phyloP scores from a whole-genome alignment of 1,140 invertebrate species.

The Eriocheir sinensis region DNA sequence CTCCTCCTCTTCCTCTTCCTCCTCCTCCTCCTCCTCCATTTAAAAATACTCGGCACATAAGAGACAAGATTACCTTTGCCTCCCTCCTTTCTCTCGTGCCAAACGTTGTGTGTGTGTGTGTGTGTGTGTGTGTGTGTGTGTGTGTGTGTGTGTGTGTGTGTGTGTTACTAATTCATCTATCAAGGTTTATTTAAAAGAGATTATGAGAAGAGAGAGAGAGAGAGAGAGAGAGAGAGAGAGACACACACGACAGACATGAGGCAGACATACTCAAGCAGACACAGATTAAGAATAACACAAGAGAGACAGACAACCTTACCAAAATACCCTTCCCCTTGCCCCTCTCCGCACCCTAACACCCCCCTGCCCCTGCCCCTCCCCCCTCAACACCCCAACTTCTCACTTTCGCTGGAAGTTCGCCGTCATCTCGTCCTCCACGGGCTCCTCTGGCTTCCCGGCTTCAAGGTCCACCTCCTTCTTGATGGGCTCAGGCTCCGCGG shows the following conservation, averaged over 20 bases:
- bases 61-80: slow-evolving; percentile 8
- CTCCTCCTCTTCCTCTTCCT: not conserved
- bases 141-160: slow-evolving; percentile 19
- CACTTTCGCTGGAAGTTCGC: slow-evolving; percentile 77
- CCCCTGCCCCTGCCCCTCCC: too few species aligned
- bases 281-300: not conserved
- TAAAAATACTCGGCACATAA: slow-evolving; percentile 1
- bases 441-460: slow-evolving; percentile 63
- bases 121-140: slow-evolving; percentile 45
- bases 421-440: slow-evolving; percentile 74
- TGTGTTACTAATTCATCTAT: not conserved
- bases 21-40: not conserved
- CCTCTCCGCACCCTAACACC: too few species aligned
- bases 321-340: too few species aligned
- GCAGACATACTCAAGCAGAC: not conserved
- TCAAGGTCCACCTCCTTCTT: slow-evolving; percentile 73
- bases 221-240: slow-evolving; percentile 36
- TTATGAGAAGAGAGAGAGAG: slow-evolving; percentile 38
- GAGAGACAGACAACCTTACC: not conserved
- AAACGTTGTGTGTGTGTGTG: slow-evolving; percentile 40
- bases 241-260: not conserved
- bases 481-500: slow-evolving; percentile 54
- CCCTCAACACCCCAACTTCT: not conserved
- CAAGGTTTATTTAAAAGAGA: not conserved
- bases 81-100: not conserved